Evolutionary conservation across 2,797 vertebrate species (phyloP).

Genomic region (Pantherophis alleghaniensis): DNA sequence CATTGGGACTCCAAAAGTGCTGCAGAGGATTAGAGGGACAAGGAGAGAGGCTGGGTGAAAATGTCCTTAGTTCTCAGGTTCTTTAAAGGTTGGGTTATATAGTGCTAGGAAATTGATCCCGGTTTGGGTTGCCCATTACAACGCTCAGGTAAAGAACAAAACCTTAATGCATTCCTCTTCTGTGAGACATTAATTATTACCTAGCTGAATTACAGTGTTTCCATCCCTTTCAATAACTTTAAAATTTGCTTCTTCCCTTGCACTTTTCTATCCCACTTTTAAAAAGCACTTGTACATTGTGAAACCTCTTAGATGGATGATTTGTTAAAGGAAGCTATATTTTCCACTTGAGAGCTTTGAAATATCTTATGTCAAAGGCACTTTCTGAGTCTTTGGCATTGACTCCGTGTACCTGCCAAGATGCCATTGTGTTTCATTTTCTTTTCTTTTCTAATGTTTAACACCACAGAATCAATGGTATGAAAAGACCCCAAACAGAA

Average conservation of each 20-base stretch:
- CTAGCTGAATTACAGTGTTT: neutral
- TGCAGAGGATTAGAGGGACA: neutral
- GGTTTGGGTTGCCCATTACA: neutral
- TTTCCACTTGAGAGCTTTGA: slow-evolving; percentile 27
- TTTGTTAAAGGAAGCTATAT: slow-evolving; percentile 23
- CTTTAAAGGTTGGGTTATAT: neutral
- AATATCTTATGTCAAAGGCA: neutral
- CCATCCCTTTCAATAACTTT: neutral
- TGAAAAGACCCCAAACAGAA: neutral
- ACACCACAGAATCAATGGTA: neutral
- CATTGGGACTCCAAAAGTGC: neutral
- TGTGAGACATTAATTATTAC: neutral
- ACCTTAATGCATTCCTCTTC: neutral
- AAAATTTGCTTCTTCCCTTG: neutral
- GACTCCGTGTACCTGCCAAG: slow-evolving; percentile 33
- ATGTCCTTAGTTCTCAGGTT: neutral
- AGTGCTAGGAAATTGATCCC: neutral
- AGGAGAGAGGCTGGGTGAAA: neutral
- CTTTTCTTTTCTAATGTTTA: neutral
- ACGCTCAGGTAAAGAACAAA: neutral
- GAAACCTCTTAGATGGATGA: slow-evolving; percentile 16
- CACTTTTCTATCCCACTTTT: too few relatives aligned
- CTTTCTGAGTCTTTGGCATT: slow-evolving; percentile 2
- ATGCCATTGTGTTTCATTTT: neutral
- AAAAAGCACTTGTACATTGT: neutral